Evolutionary conservation across 2,888 invertebrate genomes (phyloP).

Genomic region (Tetranychus truncatus): DNA sequence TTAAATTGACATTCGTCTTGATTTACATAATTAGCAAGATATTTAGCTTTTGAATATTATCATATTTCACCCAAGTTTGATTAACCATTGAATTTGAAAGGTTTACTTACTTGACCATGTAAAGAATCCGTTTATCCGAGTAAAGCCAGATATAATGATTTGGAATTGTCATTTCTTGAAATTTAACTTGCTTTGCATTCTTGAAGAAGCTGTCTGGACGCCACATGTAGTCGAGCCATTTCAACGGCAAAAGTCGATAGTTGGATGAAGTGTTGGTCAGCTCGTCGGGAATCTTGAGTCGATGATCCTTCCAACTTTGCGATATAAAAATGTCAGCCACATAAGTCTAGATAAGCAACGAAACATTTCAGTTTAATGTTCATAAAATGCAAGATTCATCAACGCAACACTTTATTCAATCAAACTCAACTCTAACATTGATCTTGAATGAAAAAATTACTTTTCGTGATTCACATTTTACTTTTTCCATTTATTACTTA

Average conservation of each 20-base stretch:
- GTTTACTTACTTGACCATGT: slow-evolving; percentile 64
- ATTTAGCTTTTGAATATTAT: too few relatives aligned
- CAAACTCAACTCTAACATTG: background rate
- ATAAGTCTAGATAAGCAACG: slow-evolving; percentile 49
- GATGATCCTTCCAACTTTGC: slow-evolving; percentile 76
- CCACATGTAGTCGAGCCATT: slow-evolving; percentile 69
- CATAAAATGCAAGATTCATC: background rate
- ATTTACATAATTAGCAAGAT: too few relatives aligned
- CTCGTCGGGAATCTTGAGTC: slow-evolving; percentile 70
- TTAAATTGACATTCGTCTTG: too few relatives aligned
- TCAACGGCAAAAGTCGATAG: slow-evolving; percentile 53
- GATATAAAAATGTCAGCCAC: slow-evolving; percentile 79
- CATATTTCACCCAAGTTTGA: too few relatives aligned
- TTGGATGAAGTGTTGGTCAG: slow-evolving; percentile 52
- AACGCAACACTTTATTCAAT: too few relatives aligned
- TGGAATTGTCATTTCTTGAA: slow-evolving; percentile 84
- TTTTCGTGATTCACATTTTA: too few relatives aligned
- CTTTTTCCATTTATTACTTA: too few relatives aligned
- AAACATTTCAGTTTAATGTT: background rate
- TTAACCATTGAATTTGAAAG: background rate
- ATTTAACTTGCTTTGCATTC: slow-evolving; percentile 75
- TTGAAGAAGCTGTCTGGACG: slow-evolving; percentile 82
- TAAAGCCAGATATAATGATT: slow-evolving; percentile 81
- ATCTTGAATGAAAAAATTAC: background rate
- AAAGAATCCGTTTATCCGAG: slow-evolving; percentile 70